phyloP scores from a whole-genome alignment of 2,113 vertebrate species.

The Zosterops pallidus region DNA sequence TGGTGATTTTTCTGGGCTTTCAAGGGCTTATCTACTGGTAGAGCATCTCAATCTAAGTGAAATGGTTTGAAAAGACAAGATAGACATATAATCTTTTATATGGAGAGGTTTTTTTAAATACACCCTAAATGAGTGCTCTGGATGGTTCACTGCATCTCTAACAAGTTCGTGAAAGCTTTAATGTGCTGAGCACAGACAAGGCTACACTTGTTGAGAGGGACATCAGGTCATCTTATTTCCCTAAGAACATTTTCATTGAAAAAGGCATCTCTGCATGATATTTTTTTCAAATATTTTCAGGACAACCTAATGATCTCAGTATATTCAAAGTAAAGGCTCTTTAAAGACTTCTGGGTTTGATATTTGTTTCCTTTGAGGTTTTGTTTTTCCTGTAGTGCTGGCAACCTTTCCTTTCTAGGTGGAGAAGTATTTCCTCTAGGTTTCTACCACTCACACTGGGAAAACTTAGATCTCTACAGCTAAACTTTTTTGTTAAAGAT shows the following conservation, averaged over 20 bases:
- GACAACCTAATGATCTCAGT: not conserved
- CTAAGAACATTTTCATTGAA: not conserved
- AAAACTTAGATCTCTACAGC: not conserved
- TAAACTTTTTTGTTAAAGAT: not conserved
- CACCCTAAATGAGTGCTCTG: not conserved
- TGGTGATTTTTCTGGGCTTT: not conserved
- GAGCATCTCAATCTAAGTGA: not conserved
- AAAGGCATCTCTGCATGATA: not conserved
- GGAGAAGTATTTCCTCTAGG: not conserved
- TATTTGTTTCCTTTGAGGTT: not conserved
- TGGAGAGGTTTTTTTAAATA: not conserved
- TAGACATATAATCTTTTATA: not conserved
- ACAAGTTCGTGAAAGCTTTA: not conserved
- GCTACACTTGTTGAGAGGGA: not conserved
- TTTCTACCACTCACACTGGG: not conserved
- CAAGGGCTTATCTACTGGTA: not conserved
- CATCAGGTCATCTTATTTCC: not conserved
- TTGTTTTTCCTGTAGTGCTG: not conserved
- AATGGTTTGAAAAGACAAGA: not conserved
- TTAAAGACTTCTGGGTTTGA: not conserved
- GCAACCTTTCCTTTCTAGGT: not conserved
- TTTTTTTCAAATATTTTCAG: not conserved
- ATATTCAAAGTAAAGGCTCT: not conserved
- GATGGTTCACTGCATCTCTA: not conserved
- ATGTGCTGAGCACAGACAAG: not conserved